Base-by-base conservation (phyloP, 2,888 invertebrate species). In the Drosophila phalerata region DNA sequence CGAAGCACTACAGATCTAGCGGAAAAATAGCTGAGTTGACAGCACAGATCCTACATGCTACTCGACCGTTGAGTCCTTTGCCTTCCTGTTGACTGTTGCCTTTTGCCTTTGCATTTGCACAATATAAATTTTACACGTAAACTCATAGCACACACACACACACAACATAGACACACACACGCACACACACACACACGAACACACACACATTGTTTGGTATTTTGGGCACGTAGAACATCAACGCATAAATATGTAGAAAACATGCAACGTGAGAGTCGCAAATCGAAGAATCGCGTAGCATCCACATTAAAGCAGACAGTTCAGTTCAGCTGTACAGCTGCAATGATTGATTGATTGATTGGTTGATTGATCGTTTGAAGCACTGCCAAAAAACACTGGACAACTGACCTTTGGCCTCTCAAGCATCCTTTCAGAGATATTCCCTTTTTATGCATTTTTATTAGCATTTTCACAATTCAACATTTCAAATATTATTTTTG, bases 181-280 rank as follows among this genome's bases (percentile, higher is more conserved):
- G 63, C 40, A 60, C 51, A 67, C 22, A 45, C 25, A 40, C 45
- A 67, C 9, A 30, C 30, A 30, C 28, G 5, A 2, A 25, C 9
- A 30, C 30, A 30, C 30, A 30, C 9, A 30, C 30, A 30, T 30
- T 30, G 30, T 75, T 88, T 74, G 72, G 77, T 77, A 89, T 90
- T 90, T 85, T 45, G 52, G 67, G 76, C 89, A 89, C 90, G 89
- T 89, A 89, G 80, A 80, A 85, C 86, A 90, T 90, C 89, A 89
- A 85, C 85, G 80, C 80, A 84, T 81, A 86, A 79, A 88, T 87
- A 84, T n/a, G n/a, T n/a, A n/a, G 79, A 68, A 69, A 79, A 76
- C 72, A 80, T 67, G 58, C 66, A 84, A 73, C 67, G 64, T 67
- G 76, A 28, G 62, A 56, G 68, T 57, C 53, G 51, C 45, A 56